Evolutionary conservation across 2,797 vertebrate species (phyloP).

Genomic region (Trichosurus vulpecula): DNA sequence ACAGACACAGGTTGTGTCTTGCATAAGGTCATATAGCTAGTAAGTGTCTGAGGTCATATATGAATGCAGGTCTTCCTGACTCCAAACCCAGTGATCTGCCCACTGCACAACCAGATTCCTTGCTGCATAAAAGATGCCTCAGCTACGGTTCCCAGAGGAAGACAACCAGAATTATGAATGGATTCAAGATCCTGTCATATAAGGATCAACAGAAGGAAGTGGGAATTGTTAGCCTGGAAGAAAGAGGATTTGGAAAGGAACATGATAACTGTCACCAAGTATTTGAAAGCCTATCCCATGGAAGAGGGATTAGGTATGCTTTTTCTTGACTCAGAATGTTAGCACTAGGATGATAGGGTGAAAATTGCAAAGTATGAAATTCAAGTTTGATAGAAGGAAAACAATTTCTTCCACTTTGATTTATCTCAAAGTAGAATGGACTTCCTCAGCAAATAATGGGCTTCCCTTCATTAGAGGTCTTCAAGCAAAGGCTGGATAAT

Average conservation of each 20-base stretch:
- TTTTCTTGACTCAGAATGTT: background rate
- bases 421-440: background rate
- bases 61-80: background rate
- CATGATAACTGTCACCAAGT: background rate
- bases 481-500: background rate
- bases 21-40: background rate
- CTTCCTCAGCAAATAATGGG: background rate
- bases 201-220: background rate
- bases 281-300: background rate
- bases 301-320: background rate
- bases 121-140: background rate
- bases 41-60: background rate
- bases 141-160: background rate
- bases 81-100: background rate
- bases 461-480: background rate
- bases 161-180: background rate
- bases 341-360: background rate
- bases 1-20: no score
- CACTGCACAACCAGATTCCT: background rate
- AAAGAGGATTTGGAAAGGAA: background rate
- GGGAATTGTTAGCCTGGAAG: background rate
- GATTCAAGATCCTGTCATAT: background rate
- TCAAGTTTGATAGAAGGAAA: background rate
- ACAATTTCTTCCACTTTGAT: background rate
- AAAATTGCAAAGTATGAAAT: background rate